Base-by-base conservation (phyloP, 2,888 invertebrate genomes). In the Lasioglossum leucozonium region DNA sequence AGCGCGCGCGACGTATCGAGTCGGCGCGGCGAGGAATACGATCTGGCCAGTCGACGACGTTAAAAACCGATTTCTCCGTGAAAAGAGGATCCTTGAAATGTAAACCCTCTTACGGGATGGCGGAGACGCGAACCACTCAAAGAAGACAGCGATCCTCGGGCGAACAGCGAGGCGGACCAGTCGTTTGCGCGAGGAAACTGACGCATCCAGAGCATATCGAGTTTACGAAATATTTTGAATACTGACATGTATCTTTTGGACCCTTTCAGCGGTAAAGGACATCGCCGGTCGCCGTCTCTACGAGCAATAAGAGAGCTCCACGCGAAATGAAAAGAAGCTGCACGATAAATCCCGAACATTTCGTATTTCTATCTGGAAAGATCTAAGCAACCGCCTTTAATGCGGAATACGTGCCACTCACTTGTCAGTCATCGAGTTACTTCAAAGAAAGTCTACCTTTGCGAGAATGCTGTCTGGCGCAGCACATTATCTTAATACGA, bases 11-110 rank as follows among this genome's bases (percentile, higher is more conserved):
- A 26, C 67, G 26, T 72, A 72, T 73, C 26, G 42, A 55, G 67
- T 22, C 37, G 26, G 30, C 10, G 26, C 8, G 34, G n/a, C 47
- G 44, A 13, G n/a, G 65, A 82, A 88, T 73, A 62, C 73, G 73
- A 88, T 77, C 79, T 58, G 76, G 72, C 73, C 73, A 47, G 82
- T 62, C 77, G 83, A 55, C 77, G 80, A 91, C 72, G 80, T 86
- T 90, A 89, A 90, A 89, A 89, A 87, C 83, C 86, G 90, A 90
- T 90, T 90, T 82, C 82, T 86, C 86, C 82, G 77, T 82, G 87
- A 81, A 82, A 90, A 73, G 72, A 86, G 86, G 80, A 67, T 84
- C 76, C 87, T 83, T 86, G 89, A 90, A 90, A 90, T 87, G 90
- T 85, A 90, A 90, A 90, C 86, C 87, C 83, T 47, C 81, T 87